Percentiles rank a stretch among this genome's conserved stretches.
These are phyloP conservation scores for Ormyrus thymus DNA, from an alignment of 2,888 invertebrate species.

Conservation along the genomic window DNA sequence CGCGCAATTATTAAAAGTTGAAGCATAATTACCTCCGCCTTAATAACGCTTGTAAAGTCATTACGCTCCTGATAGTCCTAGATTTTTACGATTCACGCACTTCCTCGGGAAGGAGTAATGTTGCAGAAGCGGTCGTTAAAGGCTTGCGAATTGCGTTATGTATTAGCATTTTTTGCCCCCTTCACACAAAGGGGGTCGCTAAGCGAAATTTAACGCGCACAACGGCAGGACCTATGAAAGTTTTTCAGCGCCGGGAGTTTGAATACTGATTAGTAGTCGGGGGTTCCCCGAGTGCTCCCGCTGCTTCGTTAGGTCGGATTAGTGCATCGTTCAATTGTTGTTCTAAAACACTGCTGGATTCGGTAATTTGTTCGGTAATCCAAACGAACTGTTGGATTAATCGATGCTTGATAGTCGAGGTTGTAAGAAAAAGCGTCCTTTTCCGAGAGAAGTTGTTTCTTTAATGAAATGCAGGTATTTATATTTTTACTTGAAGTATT, in stretches of 20 bases:
- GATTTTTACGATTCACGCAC: neutral
- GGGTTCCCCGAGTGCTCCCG: too few relatives aligned
- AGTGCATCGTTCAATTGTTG: too few relatives aligned
- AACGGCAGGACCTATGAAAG: neutral
- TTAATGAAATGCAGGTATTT: neutral
- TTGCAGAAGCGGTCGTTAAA: neutral
- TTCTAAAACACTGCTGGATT: too few relatives aligned
- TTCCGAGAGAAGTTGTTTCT: neutral
- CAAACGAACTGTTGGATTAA: too few relatives aligned
- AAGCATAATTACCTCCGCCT: neutral
- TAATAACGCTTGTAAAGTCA: neutral
- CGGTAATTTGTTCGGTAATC: too few relatives aligned
- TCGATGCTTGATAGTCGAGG: too few relatives aligned
- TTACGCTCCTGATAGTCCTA: constrained; percentile 28
- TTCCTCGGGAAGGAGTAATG: neutral
- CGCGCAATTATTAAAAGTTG: neutral
- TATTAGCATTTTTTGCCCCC: constrained; percentile 36
- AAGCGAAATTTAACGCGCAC: constrained; percentile 29
- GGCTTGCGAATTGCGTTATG: constrained; percentile 6
- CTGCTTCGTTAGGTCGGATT: too few relatives aligned
- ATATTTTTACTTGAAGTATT: too few relatives aligned
- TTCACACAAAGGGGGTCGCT: constrained; percentile 10
- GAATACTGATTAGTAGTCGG: neutral
- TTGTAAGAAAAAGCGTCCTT: too few relatives aligned
- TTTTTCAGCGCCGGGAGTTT: neutral